Conservation (phyloP, 2,797 vertebrate genomes). For the Crocodylus rhombifer region DNA sequence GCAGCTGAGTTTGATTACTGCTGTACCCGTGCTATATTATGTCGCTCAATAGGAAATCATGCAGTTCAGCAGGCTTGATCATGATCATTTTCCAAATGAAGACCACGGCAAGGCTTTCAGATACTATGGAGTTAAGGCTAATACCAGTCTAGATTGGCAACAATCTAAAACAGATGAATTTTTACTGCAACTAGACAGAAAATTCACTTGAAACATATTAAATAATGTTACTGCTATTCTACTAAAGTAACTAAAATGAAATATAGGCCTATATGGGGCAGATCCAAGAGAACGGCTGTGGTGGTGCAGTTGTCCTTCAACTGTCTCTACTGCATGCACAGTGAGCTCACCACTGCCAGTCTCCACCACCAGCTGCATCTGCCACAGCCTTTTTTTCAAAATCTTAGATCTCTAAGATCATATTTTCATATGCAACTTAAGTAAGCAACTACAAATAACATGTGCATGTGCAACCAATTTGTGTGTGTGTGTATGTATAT, state of each 20-base stretch:
- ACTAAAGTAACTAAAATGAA: background rate
- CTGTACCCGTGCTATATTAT: background rate
- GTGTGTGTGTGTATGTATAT: no score
- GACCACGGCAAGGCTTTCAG: background rate
- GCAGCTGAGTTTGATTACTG: background rate
- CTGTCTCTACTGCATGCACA: no score
- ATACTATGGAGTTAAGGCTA: constrained; percentile 19
- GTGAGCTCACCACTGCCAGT: no score
- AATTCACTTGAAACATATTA: background rate
- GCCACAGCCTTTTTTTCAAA: no score
- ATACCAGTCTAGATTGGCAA: constrained; percentile 3
- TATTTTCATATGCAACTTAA: no score
- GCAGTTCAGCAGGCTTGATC: constrained; percentile 3
- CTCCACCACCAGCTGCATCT: no score
- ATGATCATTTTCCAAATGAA: background rate
- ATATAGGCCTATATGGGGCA: background rate
- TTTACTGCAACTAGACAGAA: background rate
- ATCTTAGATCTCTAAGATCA: no score
- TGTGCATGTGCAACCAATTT: no score
- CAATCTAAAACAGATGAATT: constrained; percentile 6
- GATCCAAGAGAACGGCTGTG: background rate
- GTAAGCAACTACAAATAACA: no score
- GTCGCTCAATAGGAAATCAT: background rate
- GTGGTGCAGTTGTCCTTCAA: no score
- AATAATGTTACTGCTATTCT: background rate